Evolutionary conservation across 2,888 invertebrate genomes (phyloP).

Genomic region (Drosophila glabriapex): DNA sequence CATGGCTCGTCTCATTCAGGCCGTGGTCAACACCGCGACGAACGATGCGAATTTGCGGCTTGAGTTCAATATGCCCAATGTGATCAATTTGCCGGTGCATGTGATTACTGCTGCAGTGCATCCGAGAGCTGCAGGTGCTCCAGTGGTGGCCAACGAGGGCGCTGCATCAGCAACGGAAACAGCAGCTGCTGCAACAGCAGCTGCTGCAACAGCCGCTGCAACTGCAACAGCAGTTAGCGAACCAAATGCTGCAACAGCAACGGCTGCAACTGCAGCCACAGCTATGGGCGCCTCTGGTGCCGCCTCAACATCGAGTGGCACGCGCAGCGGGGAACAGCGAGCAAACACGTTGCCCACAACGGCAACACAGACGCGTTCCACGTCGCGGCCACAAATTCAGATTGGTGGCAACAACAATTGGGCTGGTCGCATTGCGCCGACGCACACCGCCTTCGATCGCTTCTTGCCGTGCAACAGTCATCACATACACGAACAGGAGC

Average conservation of each 20-base stretch:
- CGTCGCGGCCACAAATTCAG: slow-evolving; percentile 89
- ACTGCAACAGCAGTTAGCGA: slow-evolving; percentile 12
- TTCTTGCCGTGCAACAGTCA: slow-evolving; percentile 91
- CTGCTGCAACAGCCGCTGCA: slow-evolving; percentile 86
- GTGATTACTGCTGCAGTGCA: slow-evolving; percentile 88
- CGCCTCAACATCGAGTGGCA: slow-evolving; percentile 53
- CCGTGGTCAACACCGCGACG: slow-evolving; percentile 83
- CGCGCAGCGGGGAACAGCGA: slow-evolving; percentile 86
- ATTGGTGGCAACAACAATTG: slow-evolving; percentile 87
- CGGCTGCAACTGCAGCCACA: slow-evolving; percentile 7
- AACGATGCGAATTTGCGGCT: slow-evolving; percentile 84
- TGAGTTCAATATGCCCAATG: slow-evolving; percentile 84
- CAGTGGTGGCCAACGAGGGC: slow-evolving; percentile 50
- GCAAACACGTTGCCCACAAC: slow-evolving; percentile 89
- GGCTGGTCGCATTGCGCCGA: slow-evolving; percentile 83
- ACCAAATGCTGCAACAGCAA: slow-evolving; percentile 56
- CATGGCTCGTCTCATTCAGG: slow-evolving; percentile 84
- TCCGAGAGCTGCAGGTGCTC: slow-evolving; percentile 65
- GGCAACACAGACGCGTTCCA: slow-evolving; percentile 89
- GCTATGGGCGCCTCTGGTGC: slow-evolving; percentile 30
- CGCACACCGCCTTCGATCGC: slow-evolving; percentile 85
- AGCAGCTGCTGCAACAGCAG: slow-evolving; percentile 79
- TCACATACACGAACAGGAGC: slow-evolving; percentile 86
- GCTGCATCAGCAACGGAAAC: slow-evolving; percentile 53
- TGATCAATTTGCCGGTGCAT: slow-evolving; percentile 82